These are phyloP conservation scores for Catocala nupta DNA, from an alignment of 2,888 invertebrate species.

Conservation along the genomic window DNA sequence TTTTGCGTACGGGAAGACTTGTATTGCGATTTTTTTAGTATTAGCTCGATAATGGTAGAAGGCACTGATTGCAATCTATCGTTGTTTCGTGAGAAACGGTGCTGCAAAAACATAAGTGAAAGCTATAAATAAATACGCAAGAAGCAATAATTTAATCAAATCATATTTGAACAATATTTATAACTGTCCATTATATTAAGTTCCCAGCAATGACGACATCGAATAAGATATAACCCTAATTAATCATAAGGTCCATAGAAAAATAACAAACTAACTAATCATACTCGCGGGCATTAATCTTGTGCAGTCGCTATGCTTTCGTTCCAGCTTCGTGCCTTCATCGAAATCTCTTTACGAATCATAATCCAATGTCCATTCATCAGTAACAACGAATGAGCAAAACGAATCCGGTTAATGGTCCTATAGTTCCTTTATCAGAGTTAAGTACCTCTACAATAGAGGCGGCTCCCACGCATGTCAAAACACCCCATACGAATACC, in stretches of 20 bases:
- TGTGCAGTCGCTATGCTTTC: slow-evolving; percentile 44
- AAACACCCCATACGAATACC: slow-evolving; percentile 76
- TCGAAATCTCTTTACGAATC: slow-evolving; percentile 75
- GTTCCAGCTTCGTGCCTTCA: slow-evolving; percentile 60
- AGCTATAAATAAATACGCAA: slow-evolving; percentile 25
- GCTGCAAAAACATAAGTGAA: slow-evolving; percentile 25
- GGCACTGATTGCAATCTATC: slow-evolving; percentile 58
- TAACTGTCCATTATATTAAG: too few species aligned
- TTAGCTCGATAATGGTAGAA: slow-evolving; percentile 52
- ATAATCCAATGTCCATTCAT: slow-evolving; percentile 84
- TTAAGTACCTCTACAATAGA: slow-evolving; percentile 84
- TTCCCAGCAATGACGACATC: too few species aligned
- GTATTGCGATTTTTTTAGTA: slow-evolving; percentile 65
- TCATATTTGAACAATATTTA: too few species aligned
- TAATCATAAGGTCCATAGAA: background rate
- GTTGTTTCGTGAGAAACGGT: slow-evolving; percentile 29
- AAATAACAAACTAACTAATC: slow-evolving; percentile 32
- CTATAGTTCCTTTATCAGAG: slow-evolving; percentile 85
- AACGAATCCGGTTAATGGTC: slow-evolving; percentile 84
- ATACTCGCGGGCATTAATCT: slow-evolving; percentile 48
- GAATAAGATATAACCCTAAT: too few species aligned
- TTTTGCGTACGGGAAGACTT: slow-evolving; percentile 60
- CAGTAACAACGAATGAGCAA: slow-evolving; percentile 82
- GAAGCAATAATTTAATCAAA: slow-evolving; percentile 8
- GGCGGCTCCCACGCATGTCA: slow-evolving; percentile 85